phyloP scores from a whole-genome alignment of 30 jellyfish, hydroid and myxozoan genomes.

The Chironex yamaguchii region DNA sequence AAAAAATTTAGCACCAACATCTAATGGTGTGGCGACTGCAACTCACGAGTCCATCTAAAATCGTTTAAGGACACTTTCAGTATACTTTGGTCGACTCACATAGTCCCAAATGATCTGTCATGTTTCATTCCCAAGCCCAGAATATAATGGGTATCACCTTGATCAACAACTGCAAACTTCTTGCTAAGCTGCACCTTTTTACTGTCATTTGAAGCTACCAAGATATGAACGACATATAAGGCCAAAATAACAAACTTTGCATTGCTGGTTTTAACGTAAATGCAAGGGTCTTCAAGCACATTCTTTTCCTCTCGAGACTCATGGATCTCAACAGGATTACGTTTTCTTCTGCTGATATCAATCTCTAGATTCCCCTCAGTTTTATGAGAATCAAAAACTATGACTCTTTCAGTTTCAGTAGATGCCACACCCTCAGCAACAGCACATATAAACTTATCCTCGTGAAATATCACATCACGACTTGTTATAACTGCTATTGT shows the following conservation, averaged over 20 bases:
- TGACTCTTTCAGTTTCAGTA: too few species aligned
- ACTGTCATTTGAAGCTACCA: conserved; percentile 26
- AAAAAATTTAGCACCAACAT: conserved; percentile 14
- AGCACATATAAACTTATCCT: too few species aligned
- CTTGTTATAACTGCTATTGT: too few species aligned
- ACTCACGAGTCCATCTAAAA: too few species aligned
- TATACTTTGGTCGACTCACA: conserved; percentile 14
- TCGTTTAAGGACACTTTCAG: conserved; percentile 12
- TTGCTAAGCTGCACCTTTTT: conserved; percentile 21
- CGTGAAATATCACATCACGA: too few species aligned
- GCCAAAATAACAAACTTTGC: not conserved
- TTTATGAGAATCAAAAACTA: too few species aligned
- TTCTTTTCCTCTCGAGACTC: too few species aligned
- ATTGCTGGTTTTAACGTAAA: conserved; percentile 20
- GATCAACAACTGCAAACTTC: conserved; percentile 15
- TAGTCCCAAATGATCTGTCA: not conserved
- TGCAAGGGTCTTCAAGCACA: conserved; percentile 63
- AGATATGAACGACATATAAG: conserved; percentile 32
- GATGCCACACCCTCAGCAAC: too few species aligned
- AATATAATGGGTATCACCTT: conserved; percentile 9
- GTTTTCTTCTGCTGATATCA: too few species aligned
- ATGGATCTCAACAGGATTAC: too few species aligned
- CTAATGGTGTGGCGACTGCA: too few species aligned
- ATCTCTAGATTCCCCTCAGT: too few species aligned
- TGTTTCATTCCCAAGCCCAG: conserved; percentile 27